Evolutionary conservation across 2,888 invertebrate genomes (phyloP).

Genomic region (Agrotis exclamationis): DNA sequence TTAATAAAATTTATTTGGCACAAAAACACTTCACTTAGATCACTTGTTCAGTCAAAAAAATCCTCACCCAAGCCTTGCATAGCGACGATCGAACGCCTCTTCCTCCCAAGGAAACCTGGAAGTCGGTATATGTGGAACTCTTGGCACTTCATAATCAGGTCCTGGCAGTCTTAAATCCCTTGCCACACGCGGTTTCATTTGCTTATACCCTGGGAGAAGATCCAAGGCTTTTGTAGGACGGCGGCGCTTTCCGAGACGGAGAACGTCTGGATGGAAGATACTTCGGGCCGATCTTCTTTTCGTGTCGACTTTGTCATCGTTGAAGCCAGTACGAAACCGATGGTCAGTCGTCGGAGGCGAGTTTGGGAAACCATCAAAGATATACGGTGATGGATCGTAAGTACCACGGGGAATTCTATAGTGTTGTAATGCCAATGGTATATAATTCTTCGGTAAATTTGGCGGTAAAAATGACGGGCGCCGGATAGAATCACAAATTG

Average conservation of each 20-base stretch:
- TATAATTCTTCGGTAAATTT: slow-evolving; percentile 1
- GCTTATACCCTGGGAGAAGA: slow-evolving; percentile 1
- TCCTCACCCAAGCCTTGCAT: neutral
- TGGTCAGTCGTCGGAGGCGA: slow-evolving; percentile 31
- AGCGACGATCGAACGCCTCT: slow-evolving; percentile 11
- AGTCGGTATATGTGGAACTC: slow-evolving; percentile 11
- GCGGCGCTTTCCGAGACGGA: neutral
- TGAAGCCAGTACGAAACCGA: slow-evolving; percentile 12
- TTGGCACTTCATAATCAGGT: slow-evolving; percentile 21
- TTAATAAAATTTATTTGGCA: neutral
- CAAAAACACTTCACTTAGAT: neutral
- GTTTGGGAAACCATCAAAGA: slow-evolving; percentile 15
- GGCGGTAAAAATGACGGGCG: neutral
- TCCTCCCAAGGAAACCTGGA: slow-evolving; percentile 31
- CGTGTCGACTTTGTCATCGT: slow-evolving; percentile 31
- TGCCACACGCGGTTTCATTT: slow-evolving; percentile 8
- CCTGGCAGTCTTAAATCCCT: slow-evolving; percentile 38
- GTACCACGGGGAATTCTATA: slow-evolving; percentile 24
- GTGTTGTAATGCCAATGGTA: neutral
- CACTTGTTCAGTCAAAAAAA: neutral
- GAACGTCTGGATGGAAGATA: slow-evolving; percentile 7
- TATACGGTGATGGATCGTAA: slow-evolving; percentile 35
- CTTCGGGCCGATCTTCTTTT: slow-evolving; percentile 48
- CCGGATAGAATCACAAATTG: slow-evolving; percentile 10
- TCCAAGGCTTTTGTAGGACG: neutral